Evolutionary conservation across 2,797 vertebrate genomes (phyloP).

Genomic region (Peromyscus attwateri): DNA sequence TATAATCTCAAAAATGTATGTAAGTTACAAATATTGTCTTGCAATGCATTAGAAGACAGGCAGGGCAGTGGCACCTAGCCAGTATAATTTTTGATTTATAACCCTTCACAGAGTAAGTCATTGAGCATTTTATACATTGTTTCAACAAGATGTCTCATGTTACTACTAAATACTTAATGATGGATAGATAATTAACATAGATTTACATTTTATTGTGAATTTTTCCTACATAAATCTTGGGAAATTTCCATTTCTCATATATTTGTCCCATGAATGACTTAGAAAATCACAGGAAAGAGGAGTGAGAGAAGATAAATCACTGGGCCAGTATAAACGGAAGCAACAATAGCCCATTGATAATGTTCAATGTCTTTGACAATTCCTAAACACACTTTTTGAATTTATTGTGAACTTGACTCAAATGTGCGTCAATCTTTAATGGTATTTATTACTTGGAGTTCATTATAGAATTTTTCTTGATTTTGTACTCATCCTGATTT

Average conservation of each 20-base stretch:
- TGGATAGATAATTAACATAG: conserved; percentile 66
- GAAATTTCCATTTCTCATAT: conserved; percentile 62
- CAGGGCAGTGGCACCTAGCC: neutral
- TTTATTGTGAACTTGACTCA: conserved; percentile 49
- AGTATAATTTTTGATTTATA: conserved; percentile 56
- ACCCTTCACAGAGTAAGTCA: conserved; percentile 51
- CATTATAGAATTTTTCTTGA: neutral
- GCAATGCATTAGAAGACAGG: conserved; percentile 30
- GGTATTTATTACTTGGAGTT: conserved; percentile 48
- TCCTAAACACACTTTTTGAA: conserved; percentile 29
- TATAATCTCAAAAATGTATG: conserved; percentile 48
- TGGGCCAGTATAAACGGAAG: conserved; percentile 45
- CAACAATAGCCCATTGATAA: conserved; percentile 55
- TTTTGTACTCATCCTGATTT: conserved; percentile 4
- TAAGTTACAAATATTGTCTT: conserved; percentile 2
- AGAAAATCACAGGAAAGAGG: conserved; percentile 57
- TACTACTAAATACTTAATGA: conserved; percentile 59
- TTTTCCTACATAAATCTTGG: conserved; percentile 56
- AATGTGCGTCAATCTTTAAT: conserved; percentile 34
- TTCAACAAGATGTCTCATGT: conserved; percentile 55
- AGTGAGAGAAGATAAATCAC: conserved; percentile 45
- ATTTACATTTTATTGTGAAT: conserved; percentile 66
- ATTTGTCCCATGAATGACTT: conserved; percentile 61
- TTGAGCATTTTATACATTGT: conserved; percentile 53
- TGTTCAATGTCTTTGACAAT: conserved; percentile 55